Evolutionary conservation across 2,113 vertebrate genomes (phyloP), one percentile per base, ranked within the genome.

Genomic region (Odobenus rosmarus): DNA sequence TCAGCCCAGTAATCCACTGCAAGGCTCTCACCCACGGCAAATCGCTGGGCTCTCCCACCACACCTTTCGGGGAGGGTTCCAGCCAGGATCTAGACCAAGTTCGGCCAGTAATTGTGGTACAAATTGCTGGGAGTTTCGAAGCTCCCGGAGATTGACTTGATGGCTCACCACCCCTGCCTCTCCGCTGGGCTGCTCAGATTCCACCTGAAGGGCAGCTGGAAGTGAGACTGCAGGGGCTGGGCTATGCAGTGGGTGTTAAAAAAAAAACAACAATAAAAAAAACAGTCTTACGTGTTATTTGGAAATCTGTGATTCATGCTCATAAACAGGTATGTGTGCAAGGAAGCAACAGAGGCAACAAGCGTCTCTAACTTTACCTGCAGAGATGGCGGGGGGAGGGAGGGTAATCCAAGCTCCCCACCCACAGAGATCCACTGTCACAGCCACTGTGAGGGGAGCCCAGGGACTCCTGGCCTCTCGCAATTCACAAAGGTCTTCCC

Each of bases 121-220:
- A 98, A 98, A 98, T 98, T 98, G 93, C 95, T 98, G 94, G 80
- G 94, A 98, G 98, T 97, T 96, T 97, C 89, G 96, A 97, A 94
- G 89, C 97, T 98, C 98, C 81, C 19, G 96, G 97, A 98, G 98
- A 71, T 46, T 11, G 96, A 61, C 95, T 98, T 98, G 97, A 96
- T 83, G 96, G 93, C 93, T 95, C 77, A 46, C 71, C 23, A 18
- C 14, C 19, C 33, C 76, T 88, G 61, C 82, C 46, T 4, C 84
- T 92, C 80, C 7, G 39, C 46, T 18, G 28, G 74, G 86, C 93
- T 93, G 0, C 4, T 91, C 97, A 71, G 97, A n/a, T 77, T 92
- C 69, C 9, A 51, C 97, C 96, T 97, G 55, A 98, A 74, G 82
- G 96, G 96, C 96, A 95, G 96, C 93, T 59, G 77, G 62, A 94